Conservation (phyloP, 2,888 invertebrate genomes). For the Octonoba sinensis region DNA sequence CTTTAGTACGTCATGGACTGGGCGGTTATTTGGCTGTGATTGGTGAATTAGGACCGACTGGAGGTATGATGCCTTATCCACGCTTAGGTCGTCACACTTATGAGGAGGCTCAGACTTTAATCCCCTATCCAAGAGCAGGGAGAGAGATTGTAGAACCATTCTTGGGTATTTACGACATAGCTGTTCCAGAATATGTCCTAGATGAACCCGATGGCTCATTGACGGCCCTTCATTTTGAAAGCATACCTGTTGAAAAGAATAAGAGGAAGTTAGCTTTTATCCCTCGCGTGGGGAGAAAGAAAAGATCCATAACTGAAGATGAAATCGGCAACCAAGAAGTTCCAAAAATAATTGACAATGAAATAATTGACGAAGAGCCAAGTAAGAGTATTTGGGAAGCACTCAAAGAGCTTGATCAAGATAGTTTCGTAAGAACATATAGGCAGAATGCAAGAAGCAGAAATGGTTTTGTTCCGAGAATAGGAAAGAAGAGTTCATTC, state of each 20-base stretch:
- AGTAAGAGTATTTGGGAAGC: slow-evolving; percentile 1
- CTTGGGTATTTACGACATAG: slow-evolving; percentile 12
- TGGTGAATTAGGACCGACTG: slow-evolving; percentile 7
- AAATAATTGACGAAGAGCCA: not conserved
- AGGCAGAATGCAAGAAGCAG: slow-evolving; percentile 44
- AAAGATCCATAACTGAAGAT: slow-evolving; percentile 33
- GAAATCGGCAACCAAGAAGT: not conserved
- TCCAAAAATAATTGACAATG: not conserved
- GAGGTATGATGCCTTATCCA: slow-evolving; percentile 43
- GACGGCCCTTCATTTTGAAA: not conserved
- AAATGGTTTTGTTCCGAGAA: slow-evolving; percentile 38
- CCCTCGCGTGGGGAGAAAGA: slow-evolving; percentile 59
- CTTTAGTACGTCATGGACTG: slow-evolving; percentile 45
- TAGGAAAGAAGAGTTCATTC: slow-evolving; percentile 53
- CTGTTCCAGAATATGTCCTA: slow-evolving; percentile 11
- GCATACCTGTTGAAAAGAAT: not conserved
- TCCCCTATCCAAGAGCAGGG: slow-evolving; percentile 65
- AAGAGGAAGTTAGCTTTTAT: slow-evolving; percentile 23
- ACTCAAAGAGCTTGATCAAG: slow-evolving; percentile 19
- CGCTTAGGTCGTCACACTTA: slow-evolving; percentile 34
- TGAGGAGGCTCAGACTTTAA: slow-evolving; percentile 51
- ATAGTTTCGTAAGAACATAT: slow-evolving; percentile 11
- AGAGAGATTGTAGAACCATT: slow-evolving; percentile 17
- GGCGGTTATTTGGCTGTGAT: slow-evolving; percentile 25
- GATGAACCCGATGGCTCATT: not conserved